phyloP scores from a whole-genome alignment of 1,140 invertebrate genomes.

The Atta cephalotes region DNA sequence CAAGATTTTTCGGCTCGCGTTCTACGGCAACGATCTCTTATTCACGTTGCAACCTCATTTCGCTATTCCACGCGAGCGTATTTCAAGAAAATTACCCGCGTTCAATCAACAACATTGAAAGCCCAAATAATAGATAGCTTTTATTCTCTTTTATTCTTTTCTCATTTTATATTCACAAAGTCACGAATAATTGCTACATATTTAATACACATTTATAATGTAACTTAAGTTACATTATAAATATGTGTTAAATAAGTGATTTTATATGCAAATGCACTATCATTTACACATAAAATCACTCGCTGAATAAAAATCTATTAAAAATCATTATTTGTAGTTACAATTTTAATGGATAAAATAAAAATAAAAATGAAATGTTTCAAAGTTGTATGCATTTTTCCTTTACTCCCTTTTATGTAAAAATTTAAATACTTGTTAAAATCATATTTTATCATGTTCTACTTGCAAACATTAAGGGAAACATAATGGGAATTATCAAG shows the following conservation, averaged over 20 bases:
- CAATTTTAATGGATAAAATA: neutral
- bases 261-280: too few relatives aligned
- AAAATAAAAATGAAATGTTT: too few relatives aligned
- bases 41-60: slow-evolving; percentile 39
- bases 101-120: slow-evolving; percentile 47
- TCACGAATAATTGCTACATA: neutral
- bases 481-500: neutral
- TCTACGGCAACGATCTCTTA: slow-evolving; percentile 43
- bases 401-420: neutral
- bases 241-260: neutral
- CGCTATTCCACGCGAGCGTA: slow-evolving; percentile 49
- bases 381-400: too few relatives aligned
- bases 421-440: neutral
- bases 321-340: neutral
- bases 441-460: neutral
- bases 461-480: slow-evolving; percentile 4
- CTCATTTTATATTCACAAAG: neutral
- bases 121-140: slow-evolving; percentile 32
- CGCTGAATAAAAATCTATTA: neutral
- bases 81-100: slow-evolving; percentile 43
- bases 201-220: neutral
- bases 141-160: neutral
- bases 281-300: neutral
- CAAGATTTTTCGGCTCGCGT: slow-evolving; percentile 74
- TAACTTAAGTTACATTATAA: neutral